These are phyloP conservation scores for Frankliniella fusca DNA, from an alignment of 2,888 invertebrate genomes.

Conservation along the genomic window DNA sequence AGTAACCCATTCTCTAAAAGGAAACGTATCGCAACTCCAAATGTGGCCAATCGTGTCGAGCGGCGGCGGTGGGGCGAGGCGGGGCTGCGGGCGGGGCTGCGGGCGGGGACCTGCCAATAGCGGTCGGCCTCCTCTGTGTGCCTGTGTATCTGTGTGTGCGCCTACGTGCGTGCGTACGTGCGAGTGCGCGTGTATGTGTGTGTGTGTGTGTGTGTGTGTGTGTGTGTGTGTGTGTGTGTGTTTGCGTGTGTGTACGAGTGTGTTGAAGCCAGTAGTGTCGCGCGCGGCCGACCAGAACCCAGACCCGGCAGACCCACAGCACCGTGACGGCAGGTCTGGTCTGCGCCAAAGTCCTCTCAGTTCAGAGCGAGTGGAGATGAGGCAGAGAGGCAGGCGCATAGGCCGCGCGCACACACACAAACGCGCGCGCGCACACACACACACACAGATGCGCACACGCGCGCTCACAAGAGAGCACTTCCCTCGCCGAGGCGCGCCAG, in stretches of 20 bases:
- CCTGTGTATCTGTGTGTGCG: background rate
- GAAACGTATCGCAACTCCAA: conserved; percentile 16
- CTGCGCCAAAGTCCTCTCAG: background rate
- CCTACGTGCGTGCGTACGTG: background rate
- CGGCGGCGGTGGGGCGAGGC: background rate
- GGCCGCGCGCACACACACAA: no score
- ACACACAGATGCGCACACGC: no score
- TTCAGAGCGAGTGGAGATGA: background rate
- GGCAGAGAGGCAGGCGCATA: background rate
- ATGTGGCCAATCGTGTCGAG: background rate
- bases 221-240: conserved; percentile 14
- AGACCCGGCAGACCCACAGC: background rate
- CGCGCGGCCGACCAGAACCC: background rate
- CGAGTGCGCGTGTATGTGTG: background rate
- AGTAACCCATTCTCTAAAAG: background rate
- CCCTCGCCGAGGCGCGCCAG: no score
- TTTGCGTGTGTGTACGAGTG: background rate
- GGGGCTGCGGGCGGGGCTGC: no score
- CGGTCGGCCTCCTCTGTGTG: background rate
- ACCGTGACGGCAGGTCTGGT: no score
- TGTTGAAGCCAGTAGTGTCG: background rate
- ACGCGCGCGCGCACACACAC: no score
- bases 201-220: background rate
- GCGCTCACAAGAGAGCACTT: no score
- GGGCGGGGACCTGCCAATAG: background rate